Percentiles rank a stretch among this genome's conserved stretches.
Evolutionary conservation across 2,113 vertebrate species (phyloP).

Genomic region (Craseonycteris thonglongyai): DNA sequence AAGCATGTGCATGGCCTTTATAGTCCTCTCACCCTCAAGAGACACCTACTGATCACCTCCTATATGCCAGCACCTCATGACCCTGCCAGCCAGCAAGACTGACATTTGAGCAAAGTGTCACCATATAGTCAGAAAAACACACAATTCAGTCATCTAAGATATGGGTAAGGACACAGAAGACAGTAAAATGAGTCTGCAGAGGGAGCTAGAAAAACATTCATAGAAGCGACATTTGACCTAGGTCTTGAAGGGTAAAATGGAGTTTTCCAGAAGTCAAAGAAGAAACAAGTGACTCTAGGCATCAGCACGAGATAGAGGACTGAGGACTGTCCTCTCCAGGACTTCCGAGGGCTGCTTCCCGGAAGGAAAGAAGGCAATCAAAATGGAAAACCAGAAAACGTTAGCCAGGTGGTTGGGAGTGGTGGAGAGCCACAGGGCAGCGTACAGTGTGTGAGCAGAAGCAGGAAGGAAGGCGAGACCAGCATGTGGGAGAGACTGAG

Average conservation of each 20-base stretch:
- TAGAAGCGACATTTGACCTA: neutral
- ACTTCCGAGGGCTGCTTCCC: neutral
- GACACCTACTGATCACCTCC: neutral
- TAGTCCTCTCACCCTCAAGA: neutral
- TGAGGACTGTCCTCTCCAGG: neutral
- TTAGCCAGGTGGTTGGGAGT: neutral
- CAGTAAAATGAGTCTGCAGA: neutral
- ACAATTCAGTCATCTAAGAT: neutral
- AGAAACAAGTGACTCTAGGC: neutral
- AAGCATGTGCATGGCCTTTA: neutral
- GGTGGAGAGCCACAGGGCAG: neutral
- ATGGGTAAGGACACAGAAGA: neutral
- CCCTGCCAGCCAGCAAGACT: neutral
- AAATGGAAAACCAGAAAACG: neutral
- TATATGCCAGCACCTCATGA: neutral
- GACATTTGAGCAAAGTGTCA: neutral
- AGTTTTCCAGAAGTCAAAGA: neutral
- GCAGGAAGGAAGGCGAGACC: neutral
- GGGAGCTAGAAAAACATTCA: neutral
- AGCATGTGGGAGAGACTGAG: neutral
- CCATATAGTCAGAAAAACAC: neutral
- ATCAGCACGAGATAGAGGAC: no score
- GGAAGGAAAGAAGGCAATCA: neutral
- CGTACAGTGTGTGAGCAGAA: accelerated
- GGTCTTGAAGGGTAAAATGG: neutral